Evolutionary conservation across 2,797 vertebrate species (phyloP), one percentile per base, ranked within the genome.

Genomic region (Lepilemur septentrionalis): DNA sequence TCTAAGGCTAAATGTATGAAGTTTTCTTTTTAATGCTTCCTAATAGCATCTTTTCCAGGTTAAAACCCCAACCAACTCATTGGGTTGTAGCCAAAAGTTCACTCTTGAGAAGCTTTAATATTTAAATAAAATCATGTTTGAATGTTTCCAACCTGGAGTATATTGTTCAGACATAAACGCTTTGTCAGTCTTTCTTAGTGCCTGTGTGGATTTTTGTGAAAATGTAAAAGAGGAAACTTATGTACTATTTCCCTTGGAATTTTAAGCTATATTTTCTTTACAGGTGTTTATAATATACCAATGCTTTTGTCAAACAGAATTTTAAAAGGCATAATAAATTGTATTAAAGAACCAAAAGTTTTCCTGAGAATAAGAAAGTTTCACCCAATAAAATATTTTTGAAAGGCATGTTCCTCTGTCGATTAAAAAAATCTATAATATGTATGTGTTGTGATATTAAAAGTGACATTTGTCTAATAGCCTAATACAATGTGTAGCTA

Each of bases 211-310:
- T 98, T 98, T 98, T 98, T 99, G 98, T 98, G 98, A 98, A 98
- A 98, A 98, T 95, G 96, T 98, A 97, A 97, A 98, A 98, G 91
- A 97, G 50, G 94, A 97, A 97, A 98, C 95, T 85, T 97, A 97
- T 95, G 94, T 97, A 97, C 95, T 67, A 95, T 98, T 98, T 98
- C 97, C 98, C 98, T 98, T 95, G 97, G 97, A 98, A 98, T 98
- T 98, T 98, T 98, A 98, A 98, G 98, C 97, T 99, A 96, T 99
- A 99, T 99, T 99, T 99, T 99, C 98, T 63, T 99, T 98, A 99
- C 98, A 98, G 98, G 98, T 98, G 98, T 99, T 99, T 99, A 98
- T 99, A 98, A 98, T 97, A 97, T 97, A 98, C 97, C 96, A 97
- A 97, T 98, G 97, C 98, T 98, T 98, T 98, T 99, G 98, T 98